Conservation (phyloP, 2,113 vertebrate species). For the Columba livia region DNA sequence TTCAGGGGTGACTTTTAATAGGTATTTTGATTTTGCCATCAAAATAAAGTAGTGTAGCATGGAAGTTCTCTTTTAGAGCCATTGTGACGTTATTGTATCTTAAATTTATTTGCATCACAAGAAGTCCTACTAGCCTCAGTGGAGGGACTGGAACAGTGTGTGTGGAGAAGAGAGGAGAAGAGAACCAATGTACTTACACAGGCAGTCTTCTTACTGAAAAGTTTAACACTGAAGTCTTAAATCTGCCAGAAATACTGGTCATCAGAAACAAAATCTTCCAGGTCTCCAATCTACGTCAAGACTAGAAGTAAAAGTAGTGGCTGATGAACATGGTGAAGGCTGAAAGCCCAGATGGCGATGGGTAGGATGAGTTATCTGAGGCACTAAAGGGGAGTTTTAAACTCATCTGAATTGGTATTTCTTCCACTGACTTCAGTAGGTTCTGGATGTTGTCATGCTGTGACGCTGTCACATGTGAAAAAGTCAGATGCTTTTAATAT, state of each 20-base stretch:
- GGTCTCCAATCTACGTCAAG: not conserved
- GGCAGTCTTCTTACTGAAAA: not conserved
- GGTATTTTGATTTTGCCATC: not conserved
- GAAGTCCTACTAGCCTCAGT: not conserved
- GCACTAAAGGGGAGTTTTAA: not conserved
- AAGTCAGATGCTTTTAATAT: not conserved
- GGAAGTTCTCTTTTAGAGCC: not conserved
- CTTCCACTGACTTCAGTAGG: not conserved
- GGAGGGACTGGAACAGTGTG: not conserved
- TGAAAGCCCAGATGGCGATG: not conserved
- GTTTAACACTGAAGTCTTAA: not conserved
- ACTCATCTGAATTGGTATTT: not conserved
- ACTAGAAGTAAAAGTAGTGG: not conserved
- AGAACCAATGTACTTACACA: not conserved
- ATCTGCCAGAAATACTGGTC: not conserved
- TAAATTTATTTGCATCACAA: not conserved
- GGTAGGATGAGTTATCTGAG: not conserved
- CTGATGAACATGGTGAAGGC: not conserved
- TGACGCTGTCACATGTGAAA: not conserved
- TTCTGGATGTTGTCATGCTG: not conserved
- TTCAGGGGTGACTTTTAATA: not conserved
- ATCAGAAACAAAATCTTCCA: not conserved
- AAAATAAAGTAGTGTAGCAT: not conserved
- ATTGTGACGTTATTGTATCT: not conserved
- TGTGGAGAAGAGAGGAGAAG: not conserved